These are phyloP conservation scores for Anastatus disparis DNA, from an alignment of 1,140 invertebrate species.

Conservation along the genomic window DNA sequence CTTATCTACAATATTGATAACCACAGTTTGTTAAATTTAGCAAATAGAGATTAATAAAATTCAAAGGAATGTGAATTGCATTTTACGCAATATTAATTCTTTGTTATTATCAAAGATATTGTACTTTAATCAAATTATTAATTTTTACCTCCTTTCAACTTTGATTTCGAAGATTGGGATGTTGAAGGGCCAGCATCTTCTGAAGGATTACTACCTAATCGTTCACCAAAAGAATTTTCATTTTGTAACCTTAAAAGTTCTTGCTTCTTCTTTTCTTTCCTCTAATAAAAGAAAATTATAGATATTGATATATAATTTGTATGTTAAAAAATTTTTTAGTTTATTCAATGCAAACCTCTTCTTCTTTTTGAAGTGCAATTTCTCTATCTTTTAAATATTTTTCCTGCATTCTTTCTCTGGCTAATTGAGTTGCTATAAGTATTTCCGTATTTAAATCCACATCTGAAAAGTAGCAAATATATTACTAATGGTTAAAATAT, in stretches of 20 bases:
- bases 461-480: conserved; percentile 51
- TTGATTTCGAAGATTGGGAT: conserved; percentile 44
- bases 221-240: conserved; percentile 5
- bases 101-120: background rate
- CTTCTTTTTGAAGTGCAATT: conserved; percentile 50
- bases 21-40: background rate
- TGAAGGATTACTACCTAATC: conserved; percentile 40
- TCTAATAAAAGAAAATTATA: conserved; percentile 42
- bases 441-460: conserved; percentile 57
- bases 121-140: background rate
- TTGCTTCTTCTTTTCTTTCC: conserved; percentile 51
- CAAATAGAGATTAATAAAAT: background rate
- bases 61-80: background rate
- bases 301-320: conserved; percentile 27
- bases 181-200: conserved; percentile 42
- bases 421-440: conserved; percentile 54
- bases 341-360: conserved; percentile 52
- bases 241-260: conserved; percentile 45
- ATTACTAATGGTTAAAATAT: conserved; percentile 17
- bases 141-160: conserved; percentile 48
- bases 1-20: background rate
- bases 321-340: conserved; percentile 13
- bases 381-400: conserved; percentile 54
- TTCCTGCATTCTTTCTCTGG: conserved; percentile 61
- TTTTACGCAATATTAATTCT: background rate